These are phyloP conservation scores for Epicauta chinensis DNA, from an alignment of 1,140 invertebrate species.

Conservation along the genomic window DNA sequence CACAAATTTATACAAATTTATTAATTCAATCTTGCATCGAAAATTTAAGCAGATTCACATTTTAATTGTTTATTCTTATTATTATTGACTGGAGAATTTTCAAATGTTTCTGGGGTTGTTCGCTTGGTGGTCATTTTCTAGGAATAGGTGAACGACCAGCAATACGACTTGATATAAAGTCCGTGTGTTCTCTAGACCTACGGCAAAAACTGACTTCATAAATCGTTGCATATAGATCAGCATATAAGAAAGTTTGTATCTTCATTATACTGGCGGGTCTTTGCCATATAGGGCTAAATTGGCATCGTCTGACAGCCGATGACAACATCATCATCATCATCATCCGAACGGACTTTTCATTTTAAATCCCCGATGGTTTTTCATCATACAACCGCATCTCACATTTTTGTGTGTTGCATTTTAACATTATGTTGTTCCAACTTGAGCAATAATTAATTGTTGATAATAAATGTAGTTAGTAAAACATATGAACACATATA, in stretches of 20 bases:
- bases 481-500: constrained; percentile 15
- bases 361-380: constrained; percentile 31
- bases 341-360: constrained; percentile 28
- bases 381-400: constrained; percentile 25
- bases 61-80: too few species aligned
- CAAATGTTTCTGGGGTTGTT: too few species aligned
- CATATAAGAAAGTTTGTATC: constrained; percentile 39
- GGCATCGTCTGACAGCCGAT: constrained; percentile 35
- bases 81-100: too few species aligned
- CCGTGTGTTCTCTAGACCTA: constrained; percentile 12
- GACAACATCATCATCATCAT: constrained; percentile 36
- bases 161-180: neutral
- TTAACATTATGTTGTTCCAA: neutral
- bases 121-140: too few species aligned
- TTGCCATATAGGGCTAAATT: constrained; percentile 39
- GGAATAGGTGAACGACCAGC: too few species aligned
- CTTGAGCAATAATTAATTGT: constrained; percentile 25
- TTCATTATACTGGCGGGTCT: constrained; percentile 35
- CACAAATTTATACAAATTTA: neutral
- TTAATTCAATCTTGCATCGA: too few species aligned
- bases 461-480: constrained; percentile 27
- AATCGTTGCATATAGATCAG: constrained; percentile 35
- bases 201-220: constrained; percentile 33
- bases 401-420: constrained; percentile 31
- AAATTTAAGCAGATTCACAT: too few species aligned